Evolutionary conservation across 2,113 vertebrate species (phyloP), one percentile per base, ranked within the genome.

Genomic region (Oostethus manadensis): DNA sequence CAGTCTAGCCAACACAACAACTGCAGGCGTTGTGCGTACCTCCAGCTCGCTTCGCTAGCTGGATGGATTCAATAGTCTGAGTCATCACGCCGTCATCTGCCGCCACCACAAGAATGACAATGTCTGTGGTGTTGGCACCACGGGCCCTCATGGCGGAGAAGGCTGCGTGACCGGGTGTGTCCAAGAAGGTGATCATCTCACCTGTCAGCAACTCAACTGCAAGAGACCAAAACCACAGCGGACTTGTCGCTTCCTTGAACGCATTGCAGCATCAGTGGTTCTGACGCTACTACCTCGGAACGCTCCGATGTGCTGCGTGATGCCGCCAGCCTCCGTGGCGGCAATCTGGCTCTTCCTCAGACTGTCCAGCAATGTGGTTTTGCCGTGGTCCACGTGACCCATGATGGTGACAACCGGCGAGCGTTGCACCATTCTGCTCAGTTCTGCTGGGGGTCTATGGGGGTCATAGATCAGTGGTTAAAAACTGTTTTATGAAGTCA

Each of bases 31-130:
- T 2, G 21, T 22, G 6, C 48, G 0, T n/a, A 97, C 96, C 96
- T 81, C 83, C 79, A 18, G 94, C 90, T 0, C 85, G 92, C 83
- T 64, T 92, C 51, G 97, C 94, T 1, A 95, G 96, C 38, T 93
- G 86, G 76, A 98, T 94, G 65, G 94, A 98, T 83, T 99, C 96
- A 0, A 94, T 38, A 0, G 97, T 98, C 81, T 99, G 97, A 18
- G 91, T 87, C 96, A 97, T 98, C n/a, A 99, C 94, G 2, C 97
- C 95, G 1, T 99, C 97, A 60, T 99, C 97, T 1, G 96, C 95
- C 0, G 97, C 96, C 48, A 98, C 92, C 26, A 99, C 95, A 73
- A 99, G 76, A 46, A 98, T 79, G 23, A 99, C 71, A 0, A 99
- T 95, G 83, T 99, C 97, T 0, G 97, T 99, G 70, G 95, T 90